Percentiles rank a stretch among this genome's conserved stretches.
These are phyloP conservation scores for Pantherophis guttatus DNA, from an alignment of 2,113 vertebrate genomes.

Conservation along the genomic window DNA sequence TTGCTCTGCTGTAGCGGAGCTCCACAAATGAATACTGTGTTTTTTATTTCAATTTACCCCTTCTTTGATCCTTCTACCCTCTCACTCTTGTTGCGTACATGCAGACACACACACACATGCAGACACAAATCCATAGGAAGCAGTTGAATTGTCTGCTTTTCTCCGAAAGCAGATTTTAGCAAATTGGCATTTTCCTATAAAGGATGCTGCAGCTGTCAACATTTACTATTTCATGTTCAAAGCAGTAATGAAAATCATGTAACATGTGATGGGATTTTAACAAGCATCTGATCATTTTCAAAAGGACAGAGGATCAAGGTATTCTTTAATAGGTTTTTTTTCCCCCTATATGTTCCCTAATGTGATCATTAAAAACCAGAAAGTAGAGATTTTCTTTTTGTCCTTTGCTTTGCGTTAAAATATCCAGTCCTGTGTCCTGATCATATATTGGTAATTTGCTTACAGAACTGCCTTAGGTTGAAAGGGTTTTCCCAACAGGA, in stretches of 20 bases:
- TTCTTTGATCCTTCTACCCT: constrained; percentile 68
- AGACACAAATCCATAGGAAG: constrained; percentile 30
- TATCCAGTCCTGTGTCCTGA: neutral
- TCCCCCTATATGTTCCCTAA: neutral
- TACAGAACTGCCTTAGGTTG: constrained; percentile 10
- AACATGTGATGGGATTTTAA: constrained; percentile 15
- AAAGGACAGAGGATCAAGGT: neutral
- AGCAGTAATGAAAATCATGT: constrained; percentile 24
- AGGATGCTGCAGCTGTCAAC: constrained; percentile 6
- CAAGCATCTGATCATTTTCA: constrained; percentile 23
- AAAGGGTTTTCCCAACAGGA: constrained; percentile 13
- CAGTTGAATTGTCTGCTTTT: constrained; percentile 35
- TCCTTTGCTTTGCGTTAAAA: neutral
- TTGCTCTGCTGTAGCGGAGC: constrained; percentile 72
- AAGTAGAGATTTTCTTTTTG: constrained; percentile 6
- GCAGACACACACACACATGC: neutral
- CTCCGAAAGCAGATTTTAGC: constrained; percentile 51
- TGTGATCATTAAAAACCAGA: constrained; percentile 37
- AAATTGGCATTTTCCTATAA: constrained; percentile 38
- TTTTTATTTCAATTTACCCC: constrained; percentile 69
- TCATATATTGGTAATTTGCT: neutral
- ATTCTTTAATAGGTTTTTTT: neutral
- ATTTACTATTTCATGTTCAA: constrained; percentile 20
- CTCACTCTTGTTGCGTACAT: constrained; percentile 43
- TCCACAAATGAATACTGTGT: constrained; percentile 77